Evolutionary conservation across 2,888 invertebrate species (phyloP).

Genomic region (Diplolepis rosae): DNA sequence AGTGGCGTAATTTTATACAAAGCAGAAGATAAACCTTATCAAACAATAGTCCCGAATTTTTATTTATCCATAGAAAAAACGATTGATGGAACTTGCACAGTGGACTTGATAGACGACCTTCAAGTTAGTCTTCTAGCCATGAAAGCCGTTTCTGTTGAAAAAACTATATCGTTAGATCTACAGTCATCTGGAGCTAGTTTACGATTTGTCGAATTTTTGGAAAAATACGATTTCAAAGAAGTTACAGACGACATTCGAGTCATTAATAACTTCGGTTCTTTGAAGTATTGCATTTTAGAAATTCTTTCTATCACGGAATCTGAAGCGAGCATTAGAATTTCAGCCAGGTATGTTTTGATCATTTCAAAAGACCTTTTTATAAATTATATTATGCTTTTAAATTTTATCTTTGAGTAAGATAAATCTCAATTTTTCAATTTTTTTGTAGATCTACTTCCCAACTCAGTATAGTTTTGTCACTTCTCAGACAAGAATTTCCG

Average conservation of each 20-base stretch:
- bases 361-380: not conserved
- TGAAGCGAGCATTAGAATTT: constrained; percentile 52
- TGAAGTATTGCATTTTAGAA: constrained; percentile 62
- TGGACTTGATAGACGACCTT: constrained; percentile 46
- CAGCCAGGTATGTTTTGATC: constrained; percentile 56
- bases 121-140: constrained; percentile 53
- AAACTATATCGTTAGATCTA: constrained; percentile 47
- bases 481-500: constrained; percentile 59
- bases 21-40: constrained; percentile 57
- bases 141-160: constrained; percentile 60
- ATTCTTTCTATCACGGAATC: constrained; percentile 47
- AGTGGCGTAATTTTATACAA: constrained; percentile 61
- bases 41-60: constrained; percentile 55
- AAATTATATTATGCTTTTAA: not conserved
- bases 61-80: constrained; percentile 51
- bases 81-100: constrained; percentile 46
- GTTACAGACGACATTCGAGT: constrained; percentile 53
- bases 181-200: constrained; percentile 38
- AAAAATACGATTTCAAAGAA: constrained; percentile 54
- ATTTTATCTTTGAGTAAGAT: not conserved
- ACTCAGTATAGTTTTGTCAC: constrained; percentile 57
- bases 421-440: not conserved
- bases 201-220: constrained; percentile 52
- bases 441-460: constrained; percentile 61
- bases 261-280: constrained; percentile 49